Base-by-base conservation (phyloP, 2,888 invertebrate species). In the Caenorhabditis imperialis region DNA sequence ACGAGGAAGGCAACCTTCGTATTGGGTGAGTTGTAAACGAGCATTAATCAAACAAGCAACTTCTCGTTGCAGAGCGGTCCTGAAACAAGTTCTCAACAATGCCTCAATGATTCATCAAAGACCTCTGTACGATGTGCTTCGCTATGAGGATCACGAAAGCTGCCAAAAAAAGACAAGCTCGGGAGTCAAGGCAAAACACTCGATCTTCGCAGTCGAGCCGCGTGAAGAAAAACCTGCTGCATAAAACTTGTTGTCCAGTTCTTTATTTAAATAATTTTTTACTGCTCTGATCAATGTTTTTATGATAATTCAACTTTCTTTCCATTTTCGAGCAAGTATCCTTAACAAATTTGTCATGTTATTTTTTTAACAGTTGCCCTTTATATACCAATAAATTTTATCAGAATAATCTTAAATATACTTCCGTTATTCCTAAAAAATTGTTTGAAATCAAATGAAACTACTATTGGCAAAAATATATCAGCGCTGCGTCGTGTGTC, bases 1-100 rank as follows among this genome's bases (percentile, higher is more conserved):
- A 93, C 88, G 91, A 92, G 84, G 92, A 93, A 1, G 75, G 62
- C 1, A 88, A 85, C 61, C 75, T 80, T 48, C 69, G 80, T 16
- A 88, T 88, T 30, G 88, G 84, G 81, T 79, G 38, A 22, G 61
- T 61, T 16, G 14, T 25, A n/a, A 53, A 18, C 14, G 4, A 45
- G 10, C 23, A 38, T 38, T 38, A n/a, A 38, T 14, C 12, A 3
- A 38, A 42, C 8, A 16, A 42, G 23, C 8, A 50, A 18, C 33
- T 33, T 10, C 23, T 12, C 12, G 3, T 75, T 81, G n/a, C 57
- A 81, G 81, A 57, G 48, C 22, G 7, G 65, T 81, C 5, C 44
- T 82, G 30, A 76, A 71, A 48, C 33, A 35, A 10, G 57, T 67
- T 0, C 30, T 67, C 8, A 67, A 67, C 67, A 57, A 57, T 20